Conservation (phyloP, 2,113 vertebrate species). For the Vimba vimba region DNA sequence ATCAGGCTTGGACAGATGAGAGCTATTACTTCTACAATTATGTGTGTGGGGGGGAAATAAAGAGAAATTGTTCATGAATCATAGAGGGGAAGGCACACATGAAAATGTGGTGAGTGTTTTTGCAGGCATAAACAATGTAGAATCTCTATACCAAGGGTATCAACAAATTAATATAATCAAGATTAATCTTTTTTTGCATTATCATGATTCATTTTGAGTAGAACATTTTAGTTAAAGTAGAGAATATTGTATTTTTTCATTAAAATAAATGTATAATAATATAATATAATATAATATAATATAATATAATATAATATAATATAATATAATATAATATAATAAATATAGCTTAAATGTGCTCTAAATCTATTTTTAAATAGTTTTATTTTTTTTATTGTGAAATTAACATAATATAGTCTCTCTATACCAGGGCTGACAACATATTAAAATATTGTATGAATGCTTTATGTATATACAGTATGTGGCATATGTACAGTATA, state of each 20-base stretch:
- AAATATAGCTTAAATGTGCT: too few species aligned
- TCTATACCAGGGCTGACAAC: too few species aligned
- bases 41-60: not conserved
- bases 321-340: too few species aligned
- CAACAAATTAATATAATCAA: not conserved
- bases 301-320: too few species aligned
- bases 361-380: too few species aligned
- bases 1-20: slow-evolving; percentile 22
- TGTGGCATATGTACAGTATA: not conserved
- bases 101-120: not conserved
- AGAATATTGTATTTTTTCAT: too few species aligned
- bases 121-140: not conserved
- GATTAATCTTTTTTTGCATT: not conserved
- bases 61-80: slow-evolving; percentile 2
- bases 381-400: too few species aligned
- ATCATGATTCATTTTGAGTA: too few species aligned
- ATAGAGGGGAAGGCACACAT: not conserved
- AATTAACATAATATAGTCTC: too few species aligned
- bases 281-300: too few species aligned
- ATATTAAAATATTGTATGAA: not conserved
- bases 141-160: not conserved
- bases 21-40: slow-evolving; percentile 38
- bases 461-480: not conserved
- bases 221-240: too few species aligned
- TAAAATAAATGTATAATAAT: too few species aligned